These are phyloP conservation scores for Microtus richardsoni DNA, from an alignment of 2,113 vertebrate genomes.

Conservation along the genomic window DNA sequence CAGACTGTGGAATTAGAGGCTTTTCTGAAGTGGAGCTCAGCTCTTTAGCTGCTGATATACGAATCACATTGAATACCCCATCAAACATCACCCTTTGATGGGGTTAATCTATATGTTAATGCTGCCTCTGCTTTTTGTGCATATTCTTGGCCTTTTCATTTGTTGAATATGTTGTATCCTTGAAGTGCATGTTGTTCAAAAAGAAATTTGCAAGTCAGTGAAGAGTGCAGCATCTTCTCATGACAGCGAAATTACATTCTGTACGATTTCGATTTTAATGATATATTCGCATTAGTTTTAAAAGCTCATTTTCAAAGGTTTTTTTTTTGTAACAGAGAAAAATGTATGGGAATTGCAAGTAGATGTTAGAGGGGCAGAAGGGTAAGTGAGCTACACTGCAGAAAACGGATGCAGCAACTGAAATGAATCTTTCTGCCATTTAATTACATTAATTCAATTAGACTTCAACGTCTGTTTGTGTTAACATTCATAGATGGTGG, in stretches of 20 bases:
- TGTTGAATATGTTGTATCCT: slow-evolving; percentile 51
- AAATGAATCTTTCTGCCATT: background rate
- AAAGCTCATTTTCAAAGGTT: slow-evolving; percentile 35
- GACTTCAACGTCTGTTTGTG: background rate
- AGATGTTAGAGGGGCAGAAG: background rate
- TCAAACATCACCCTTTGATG: slow-evolving; percentile 71
- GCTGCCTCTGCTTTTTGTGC: slow-evolving; percentile 29
- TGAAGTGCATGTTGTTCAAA: slow-evolving; percentile 56
- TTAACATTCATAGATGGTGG: background rate
- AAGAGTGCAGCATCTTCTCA: slow-evolving; percentile 18
- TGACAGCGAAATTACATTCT: slow-evolving; percentile 68
- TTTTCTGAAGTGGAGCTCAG: slow-evolving; percentile 66
- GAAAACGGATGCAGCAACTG: background rate
- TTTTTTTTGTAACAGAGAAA: slow-evolving; percentile 30
- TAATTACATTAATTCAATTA: background rate
- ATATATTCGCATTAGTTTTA: slow-evolving; percentile 65
- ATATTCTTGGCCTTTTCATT: slow-evolving; percentile 46
- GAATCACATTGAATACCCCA: slow-evolving; percentile 57
- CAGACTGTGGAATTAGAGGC: slow-evolving; percentile 54
- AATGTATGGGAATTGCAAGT: slow-evolving; percentile 9
- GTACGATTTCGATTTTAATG: slow-evolving; percentile 59
- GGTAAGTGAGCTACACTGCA: background rate
- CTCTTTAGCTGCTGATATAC: slow-evolving; percentile 64
- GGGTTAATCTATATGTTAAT: slow-evolving; percentile 77
- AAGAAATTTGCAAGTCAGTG: slow-evolving; percentile 53